Evolutionary conservation across 2,113 vertebrate genomes (phyloP).

Genomic region (Lagopus muta): DNA sequence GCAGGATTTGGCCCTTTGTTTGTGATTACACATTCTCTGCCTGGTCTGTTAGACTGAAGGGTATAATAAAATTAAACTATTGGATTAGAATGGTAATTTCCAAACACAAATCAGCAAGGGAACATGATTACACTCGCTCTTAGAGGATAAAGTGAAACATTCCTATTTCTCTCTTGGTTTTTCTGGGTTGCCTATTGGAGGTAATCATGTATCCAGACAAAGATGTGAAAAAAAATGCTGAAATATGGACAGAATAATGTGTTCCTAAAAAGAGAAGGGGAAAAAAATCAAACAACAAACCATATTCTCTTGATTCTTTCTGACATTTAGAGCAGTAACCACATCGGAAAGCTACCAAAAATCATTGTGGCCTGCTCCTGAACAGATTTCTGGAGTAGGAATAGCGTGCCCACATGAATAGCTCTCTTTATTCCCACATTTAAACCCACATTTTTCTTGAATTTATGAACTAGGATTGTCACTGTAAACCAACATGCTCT

Average conservation of each 20-base stretch:
- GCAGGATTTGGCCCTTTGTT: constrained; percentile 66
- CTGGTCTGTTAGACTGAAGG: constrained; percentile 67
- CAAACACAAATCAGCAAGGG: constrained; percentile 72
- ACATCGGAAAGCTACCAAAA: background rate
- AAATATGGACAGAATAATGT: background rate
- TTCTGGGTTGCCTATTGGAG: constrained; percentile 48
- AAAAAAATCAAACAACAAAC: background rate
- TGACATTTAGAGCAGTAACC: background rate
- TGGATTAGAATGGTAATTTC: constrained; percentile 79
- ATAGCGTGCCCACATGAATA: background rate
- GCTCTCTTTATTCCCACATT: background rate
- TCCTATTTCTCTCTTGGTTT: constrained; percentile 60
- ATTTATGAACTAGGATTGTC: background rate
- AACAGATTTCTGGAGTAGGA: background rate
- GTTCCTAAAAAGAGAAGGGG: background rate
- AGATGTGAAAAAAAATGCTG: background rate
- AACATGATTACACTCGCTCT: constrained; percentile 71
- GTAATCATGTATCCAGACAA: constrained; percentile 29
- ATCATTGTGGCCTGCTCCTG: background rate
- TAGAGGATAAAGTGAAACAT: constrained; percentile 60
- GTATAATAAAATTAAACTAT: constrained; percentile 79
- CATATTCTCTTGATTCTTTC: background rate
- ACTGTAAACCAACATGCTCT: background rate
- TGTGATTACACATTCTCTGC: constrained; percentile 69
- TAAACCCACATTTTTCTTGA: background rate